Evolutionary conservation across 2,888 invertebrate genomes (phyloP).

Genomic region (Fragum sueziense): DNA sequence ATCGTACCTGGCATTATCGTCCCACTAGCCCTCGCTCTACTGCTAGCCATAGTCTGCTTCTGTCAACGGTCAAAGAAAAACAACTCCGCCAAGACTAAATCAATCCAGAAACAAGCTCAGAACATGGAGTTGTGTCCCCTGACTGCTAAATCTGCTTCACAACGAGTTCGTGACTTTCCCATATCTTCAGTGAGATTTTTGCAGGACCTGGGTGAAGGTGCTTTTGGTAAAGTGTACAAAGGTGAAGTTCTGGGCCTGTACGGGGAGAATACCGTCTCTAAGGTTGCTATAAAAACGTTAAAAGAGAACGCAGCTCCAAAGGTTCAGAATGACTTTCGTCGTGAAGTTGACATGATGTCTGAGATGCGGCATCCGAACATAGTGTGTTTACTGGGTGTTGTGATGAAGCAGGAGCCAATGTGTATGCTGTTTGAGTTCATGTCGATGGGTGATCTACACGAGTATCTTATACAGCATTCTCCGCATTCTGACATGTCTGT

Average conservation of each 20-base stretch:
- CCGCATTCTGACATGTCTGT: slow-evolving; percentile 86
- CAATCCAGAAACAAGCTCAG: slow-evolving; percentile 58
- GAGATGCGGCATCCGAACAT: slow-evolving; percentile 97
- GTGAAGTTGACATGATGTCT: slow-evolving; percentile 97
- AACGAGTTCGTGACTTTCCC: slow-evolving; percentile 92
- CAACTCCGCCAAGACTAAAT: slow-evolving; percentile 57
- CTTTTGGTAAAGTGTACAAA: slow-evolving; percentile 99
- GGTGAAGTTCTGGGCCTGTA: slow-evolving; percentile 88
- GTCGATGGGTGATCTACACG: slow-evolving; percentile 96
- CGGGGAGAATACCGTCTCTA: slow-evolving; percentile 83
- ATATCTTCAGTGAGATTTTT: slow-evolving; percentile 87
- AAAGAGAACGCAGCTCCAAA: slow-evolving; percentile 96
- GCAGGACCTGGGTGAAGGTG: slow-evolving; percentile 85
- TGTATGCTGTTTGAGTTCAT: slow-evolving; percentile 99
- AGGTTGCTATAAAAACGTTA: slow-evolving; percentile 96
- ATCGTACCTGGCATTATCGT: slow-evolving; percentile 84
- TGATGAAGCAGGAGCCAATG: slow-evolving; percentile 92
- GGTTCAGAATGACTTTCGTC: slow-evolving; percentile 94
- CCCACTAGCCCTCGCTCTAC: slow-evolving; percentile 77
- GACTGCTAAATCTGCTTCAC: slow-evolving; percentile 73
- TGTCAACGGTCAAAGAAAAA: slow-evolving; percentile 73
- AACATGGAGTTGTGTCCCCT: slow-evolving; percentile 77
- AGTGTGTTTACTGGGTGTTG: slow-evolving; percentile 96
- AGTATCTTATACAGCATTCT: slow-evolving; percentile 95
- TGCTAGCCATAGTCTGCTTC: slow-evolving; percentile 78